These are phyloP conservation scores for Pygmarrhopalites habei DNA, from an alignment of 1,140 invertebrate species.

Conservation along the genomic window DNA sequence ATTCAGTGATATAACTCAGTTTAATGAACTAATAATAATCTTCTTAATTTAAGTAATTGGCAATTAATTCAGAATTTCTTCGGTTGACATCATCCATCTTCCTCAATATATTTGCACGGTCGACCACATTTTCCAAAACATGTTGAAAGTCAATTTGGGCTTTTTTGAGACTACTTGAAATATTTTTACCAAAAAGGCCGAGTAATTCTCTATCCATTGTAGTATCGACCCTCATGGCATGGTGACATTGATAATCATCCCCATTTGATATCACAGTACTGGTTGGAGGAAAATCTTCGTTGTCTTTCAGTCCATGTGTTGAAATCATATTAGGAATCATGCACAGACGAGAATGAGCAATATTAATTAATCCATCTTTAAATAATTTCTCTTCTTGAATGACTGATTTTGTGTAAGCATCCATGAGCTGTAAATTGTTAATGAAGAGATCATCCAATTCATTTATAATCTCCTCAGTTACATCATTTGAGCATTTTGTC, in stretches of 20 bases:
- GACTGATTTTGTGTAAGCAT: not conserved
- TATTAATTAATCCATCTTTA: conserved; percentile 7
- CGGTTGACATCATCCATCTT: not conserved
- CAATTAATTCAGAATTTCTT: not conserved
- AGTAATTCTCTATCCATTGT: not conserved
- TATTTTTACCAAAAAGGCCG: not conserved
- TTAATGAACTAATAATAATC: no score
- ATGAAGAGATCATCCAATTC: not conserved
- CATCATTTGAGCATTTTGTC: no score
- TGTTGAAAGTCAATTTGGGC: not conserved
- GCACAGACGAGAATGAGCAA: conserved; percentile 6
- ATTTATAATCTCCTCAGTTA: not conserved
- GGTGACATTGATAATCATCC: conserved; percentile 6
- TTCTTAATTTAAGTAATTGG: no score
- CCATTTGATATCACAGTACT: not conserved
- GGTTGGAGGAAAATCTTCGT: not conserved
- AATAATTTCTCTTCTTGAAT: not conserved
- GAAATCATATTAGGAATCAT: not conserved
- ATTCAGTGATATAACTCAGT: no score
- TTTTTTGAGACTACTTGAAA: not conserved
- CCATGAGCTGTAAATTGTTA: not conserved
- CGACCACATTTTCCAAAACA: not conserved
- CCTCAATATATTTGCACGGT: conserved; percentile 6
- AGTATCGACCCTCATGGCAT: not conserved
- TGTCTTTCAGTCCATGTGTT: not conserved